These are phyloP conservation scores for Globicephala melas DNA, from an alignment of 2,113 vertebrate species.

Conservation along the genomic window DNA sequence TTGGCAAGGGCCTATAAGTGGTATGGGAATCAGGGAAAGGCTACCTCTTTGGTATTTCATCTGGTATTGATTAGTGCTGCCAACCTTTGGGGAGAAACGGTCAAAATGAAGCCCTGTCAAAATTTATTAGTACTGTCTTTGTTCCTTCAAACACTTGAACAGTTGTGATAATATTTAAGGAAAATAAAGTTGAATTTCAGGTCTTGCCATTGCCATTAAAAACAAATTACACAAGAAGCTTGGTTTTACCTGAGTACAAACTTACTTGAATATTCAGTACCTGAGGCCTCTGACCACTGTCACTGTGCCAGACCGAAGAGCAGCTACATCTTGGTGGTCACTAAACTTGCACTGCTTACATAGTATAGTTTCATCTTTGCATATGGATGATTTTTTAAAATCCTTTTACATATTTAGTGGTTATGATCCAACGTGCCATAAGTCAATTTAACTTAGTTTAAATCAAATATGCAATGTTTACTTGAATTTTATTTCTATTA, in stretches of 20 bases:
- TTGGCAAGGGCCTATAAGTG: background rate
- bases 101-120: slow-evolving; percentile 41
- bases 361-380: slow-evolving; percentile 74
- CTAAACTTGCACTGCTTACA: slow-evolving; percentile 69
- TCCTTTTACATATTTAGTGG: slow-evolving; percentile 63
- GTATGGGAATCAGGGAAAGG: background rate
- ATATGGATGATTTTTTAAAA: slow-evolving; percentile 63
- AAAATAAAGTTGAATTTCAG: slow-evolving; percentile 53
- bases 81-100: background rate
- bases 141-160: slow-evolving; percentile 41
- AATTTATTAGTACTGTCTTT: background rate
- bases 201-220: slow-evolving; percentile 58
- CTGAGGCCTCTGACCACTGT: slow-evolving; percentile 47
- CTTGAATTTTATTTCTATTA: slow-evolving; percentile 80
- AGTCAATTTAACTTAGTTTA: slow-evolving; percentile 45
- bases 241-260: slow-evolving; percentile 14
- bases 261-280: background rate
- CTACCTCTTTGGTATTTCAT: slow-evolving; percentile 44
- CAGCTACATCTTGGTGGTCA: slow-evolving; percentile 60
- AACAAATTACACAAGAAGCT: background rate
- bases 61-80: background rate
- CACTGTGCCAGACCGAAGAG: slow-evolving; percentile 79
- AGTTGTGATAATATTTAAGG: background rate
- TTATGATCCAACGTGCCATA: slow-evolving; percentile 28
- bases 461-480: slow-evolving; percentile 75